A percentile compares a stretch with the other conserved stretches of the same genome.
Evolutionary conservation across 2,113 vertebrate genomes (phyloP).

Genomic region (Salvelinus alpinus): DNA sequence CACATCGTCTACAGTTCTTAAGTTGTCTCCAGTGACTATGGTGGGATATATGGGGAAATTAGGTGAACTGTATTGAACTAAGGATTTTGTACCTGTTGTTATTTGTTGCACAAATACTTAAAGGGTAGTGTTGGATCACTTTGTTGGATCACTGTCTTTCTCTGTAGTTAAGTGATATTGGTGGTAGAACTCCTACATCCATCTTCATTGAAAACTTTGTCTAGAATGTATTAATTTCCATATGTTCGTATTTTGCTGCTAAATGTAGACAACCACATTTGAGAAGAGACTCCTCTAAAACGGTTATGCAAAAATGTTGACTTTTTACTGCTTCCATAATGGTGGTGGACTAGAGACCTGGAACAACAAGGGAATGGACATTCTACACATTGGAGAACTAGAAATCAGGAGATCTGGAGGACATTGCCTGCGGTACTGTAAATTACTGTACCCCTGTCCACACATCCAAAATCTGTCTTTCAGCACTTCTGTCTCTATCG

Average conservation of each 20-base stretch:
- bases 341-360: neutral
- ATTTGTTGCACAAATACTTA: conserved; percentile 34
- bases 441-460: neutral
- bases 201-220: neutral
- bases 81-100: conserved; percentile 54
- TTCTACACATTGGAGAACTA: neutral
- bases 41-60: conserved; percentile 15
- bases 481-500: too few species aligned
- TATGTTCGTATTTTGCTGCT: neutral
- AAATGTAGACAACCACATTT: neutral
- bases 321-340: neutral
- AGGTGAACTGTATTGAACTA: conserved; percentile 11
- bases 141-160: neutral
- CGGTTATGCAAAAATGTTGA: neutral
- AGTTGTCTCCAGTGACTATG: conserved; percentile 27
- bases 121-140: neutral
- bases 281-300: neutral
- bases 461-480: too few species aligned
- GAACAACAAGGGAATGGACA: neutral
- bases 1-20: neutral
- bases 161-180: neutral
- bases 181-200: neutral
- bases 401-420: neutral
- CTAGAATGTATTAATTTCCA: neutral
- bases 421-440: neutral